Evolutionary conservation across 30 jellyfish, hydroid and myxozoan species (phyloP).

Genomic region (Hydra vulgaris): DNA sequence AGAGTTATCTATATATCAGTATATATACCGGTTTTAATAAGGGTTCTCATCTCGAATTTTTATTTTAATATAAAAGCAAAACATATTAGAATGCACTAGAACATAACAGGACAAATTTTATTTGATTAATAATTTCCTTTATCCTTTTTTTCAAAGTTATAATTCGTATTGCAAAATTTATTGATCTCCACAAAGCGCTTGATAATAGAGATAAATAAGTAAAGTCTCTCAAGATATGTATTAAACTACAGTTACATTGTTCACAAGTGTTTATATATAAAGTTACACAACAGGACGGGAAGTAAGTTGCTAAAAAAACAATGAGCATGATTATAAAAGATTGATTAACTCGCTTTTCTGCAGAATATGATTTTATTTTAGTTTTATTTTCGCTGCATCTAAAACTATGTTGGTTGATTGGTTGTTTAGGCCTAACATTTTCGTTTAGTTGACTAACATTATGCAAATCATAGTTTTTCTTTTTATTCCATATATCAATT

Average conservation of each 20-base stretch:
- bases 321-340: slow-evolving; percentile 1
- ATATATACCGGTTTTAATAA: no score
- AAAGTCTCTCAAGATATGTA: slow-evolving; percentile 1
- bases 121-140: no score
- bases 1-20: no score
- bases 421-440: background rate
- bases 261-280: slow-evolving; percentile 4
- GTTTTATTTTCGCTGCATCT: background rate
- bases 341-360: slow-evolving; percentile 11
- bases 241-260: slow-evolving; percentile 5
- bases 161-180: background rate
- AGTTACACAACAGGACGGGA: background rate
- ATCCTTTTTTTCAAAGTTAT: background rate
- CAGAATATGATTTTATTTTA: background rate
- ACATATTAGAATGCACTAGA: no score
- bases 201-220: slow-evolving; percentile 10
- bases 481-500: background rate
- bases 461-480: background rate
- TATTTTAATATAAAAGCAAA: no score
- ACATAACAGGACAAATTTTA: no score
- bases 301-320: slow-evolving; percentile 8
- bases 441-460: background rate
- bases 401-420: background rate
- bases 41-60: no score
- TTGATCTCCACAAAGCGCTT: slow-evolving; percentile 15